Evolutionary conservation across 2,888 invertebrate genomes (phyloP), one percentile per base, ranked within the genome.

Genomic region (Rapana venosa): DNA sequence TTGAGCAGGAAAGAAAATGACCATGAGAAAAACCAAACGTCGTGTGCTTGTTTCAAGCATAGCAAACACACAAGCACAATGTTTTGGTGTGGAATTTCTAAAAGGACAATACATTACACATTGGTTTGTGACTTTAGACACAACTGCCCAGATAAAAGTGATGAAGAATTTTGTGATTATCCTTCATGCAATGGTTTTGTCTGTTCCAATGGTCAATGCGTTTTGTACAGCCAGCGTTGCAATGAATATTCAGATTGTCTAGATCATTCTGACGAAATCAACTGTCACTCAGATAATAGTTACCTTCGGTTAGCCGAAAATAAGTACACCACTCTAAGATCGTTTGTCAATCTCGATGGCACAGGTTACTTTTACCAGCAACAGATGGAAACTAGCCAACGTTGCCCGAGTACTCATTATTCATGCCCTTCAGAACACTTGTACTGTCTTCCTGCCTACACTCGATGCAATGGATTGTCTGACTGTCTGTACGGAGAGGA

Each of bases 401-500:
- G 20, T 81, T 81, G 81, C 5, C 81, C 81, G 5, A 17, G 20
- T 8, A 81, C 81, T 81, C 81, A 81, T 81, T 81, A 81, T 36
- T n/a, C 20, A 22, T 81, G 81, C 8, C 35, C 20, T 35, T 15
- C 35, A 5, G 81, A 81, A 4, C 36, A 36, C 17, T 17, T 81
- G 36, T 26, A 35, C 35, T 81, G 81, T 36, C 81, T 81, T 81
- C 81, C 81, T 36, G 81, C 36, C 36, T 81, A 81, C n/a, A 81
- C 81, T 36, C 15, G 81, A 81, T 81, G 81, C 36, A 81, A 81
- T n/a, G 81, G 81, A 13, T 81, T 81, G 35, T 81, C 26, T 81
- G 81, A 81, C 81, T 81, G 81, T 22, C 20, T 22, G 20, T 36
- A 81, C 22, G 81, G 81, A 20, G 81, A 81, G n/a, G 81, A 81